Evolutionary conservation across 2,888 invertebrate species (phyloP), one percentile per base, ranked within the genome.

Genomic region (Rhimphoctona megacephalus): DNA sequence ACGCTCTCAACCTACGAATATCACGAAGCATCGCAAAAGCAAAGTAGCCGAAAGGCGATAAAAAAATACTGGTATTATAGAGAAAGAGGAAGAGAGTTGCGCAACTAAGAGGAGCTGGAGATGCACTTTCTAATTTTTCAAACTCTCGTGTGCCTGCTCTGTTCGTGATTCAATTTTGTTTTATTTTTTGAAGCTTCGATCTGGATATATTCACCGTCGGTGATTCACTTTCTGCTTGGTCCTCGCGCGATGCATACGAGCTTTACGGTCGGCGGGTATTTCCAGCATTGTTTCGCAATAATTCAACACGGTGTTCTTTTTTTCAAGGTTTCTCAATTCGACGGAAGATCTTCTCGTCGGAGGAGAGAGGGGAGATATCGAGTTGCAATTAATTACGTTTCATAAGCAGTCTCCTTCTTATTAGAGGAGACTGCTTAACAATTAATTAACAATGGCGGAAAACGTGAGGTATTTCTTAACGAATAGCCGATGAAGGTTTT

Each of bases 51-150:
- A 76, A 83, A 46, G 19, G 73, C 57, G 39, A 73, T 61, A 74
- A 43, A 72, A 77, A 72, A 76, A 76, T 19, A 69, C 76, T 57
- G 67, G 74, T 43, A 82, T 76, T 64, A 64, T 49, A 46, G 74
- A 54, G 36, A 39, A 33, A 30, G 43, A 52, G 25, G 69, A 33
- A 74, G 61, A 76, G 61, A 39, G 54, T 81, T 81, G 67, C 76
- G 69, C 49, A 82, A 82, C 52, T 11, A 43, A 22, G 43, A 19
- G 73, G 70, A 43, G 43, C 43, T 1, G 43, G 54, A 70, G 78
- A 85, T 85, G 85, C 85, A 85, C 81, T 82, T 85, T 85, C 81
- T 85, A 85, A 85, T 81, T 49, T 78, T 70, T 49, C 5, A 36
- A 61, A 7, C 67, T 36, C 73, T 8, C 43, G 69, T 46, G 43